phyloP scores from a whole-genome alignment of 1,140 invertebrate genomes.

The Belonocnema kinseyi region DNA sequence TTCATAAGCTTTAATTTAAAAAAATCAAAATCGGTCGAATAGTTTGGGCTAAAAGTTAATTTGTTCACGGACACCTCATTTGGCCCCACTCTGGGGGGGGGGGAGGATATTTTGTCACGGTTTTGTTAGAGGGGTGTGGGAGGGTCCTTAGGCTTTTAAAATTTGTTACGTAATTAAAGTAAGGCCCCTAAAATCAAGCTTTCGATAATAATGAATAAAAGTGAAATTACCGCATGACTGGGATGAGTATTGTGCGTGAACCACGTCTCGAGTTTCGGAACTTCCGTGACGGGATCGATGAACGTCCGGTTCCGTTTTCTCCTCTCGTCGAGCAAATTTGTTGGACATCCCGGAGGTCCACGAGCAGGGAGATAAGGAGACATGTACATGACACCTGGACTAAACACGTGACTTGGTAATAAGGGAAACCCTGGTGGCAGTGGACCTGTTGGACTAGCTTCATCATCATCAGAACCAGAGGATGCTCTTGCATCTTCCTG shows the following conservation, averaged over 20 bases:
- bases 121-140: too few species aligned
- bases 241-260: constrained; percentile 98
- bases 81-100: too few species aligned
- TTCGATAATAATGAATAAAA: constrained; percentile 24
- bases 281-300: constrained; percentile 98
- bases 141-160: too few species aligned
- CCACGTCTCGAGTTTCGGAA: constrained; percentile 97
- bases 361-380: constrained; percentile 82
- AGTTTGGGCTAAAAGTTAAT: too few species aligned
- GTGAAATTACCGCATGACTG: constrained; percentile 83
- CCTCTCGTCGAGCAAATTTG: constrained; percentile 84
- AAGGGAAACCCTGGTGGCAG: constrained; percentile 83
- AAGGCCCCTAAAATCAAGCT: background rate
- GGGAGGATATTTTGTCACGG: too few species aligned
- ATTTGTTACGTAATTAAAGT: too few species aligned
- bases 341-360: constrained; percentile 77
- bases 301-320: constrained; percentile 97
- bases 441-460: constrained; percentile 72
- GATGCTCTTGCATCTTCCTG: constrained; percentile 73
- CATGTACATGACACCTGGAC: constrained; percentile 93
- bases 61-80: too few species aligned
- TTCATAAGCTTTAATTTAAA: too few species aligned
- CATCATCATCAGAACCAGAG: constrained; percentile 73
- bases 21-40: too few species aligned
- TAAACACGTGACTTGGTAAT: constrained; percentile 89